phyloP scores from a whole-genome alignment of 2,888 invertebrate species.

The Atethmia centrago region DNA sequence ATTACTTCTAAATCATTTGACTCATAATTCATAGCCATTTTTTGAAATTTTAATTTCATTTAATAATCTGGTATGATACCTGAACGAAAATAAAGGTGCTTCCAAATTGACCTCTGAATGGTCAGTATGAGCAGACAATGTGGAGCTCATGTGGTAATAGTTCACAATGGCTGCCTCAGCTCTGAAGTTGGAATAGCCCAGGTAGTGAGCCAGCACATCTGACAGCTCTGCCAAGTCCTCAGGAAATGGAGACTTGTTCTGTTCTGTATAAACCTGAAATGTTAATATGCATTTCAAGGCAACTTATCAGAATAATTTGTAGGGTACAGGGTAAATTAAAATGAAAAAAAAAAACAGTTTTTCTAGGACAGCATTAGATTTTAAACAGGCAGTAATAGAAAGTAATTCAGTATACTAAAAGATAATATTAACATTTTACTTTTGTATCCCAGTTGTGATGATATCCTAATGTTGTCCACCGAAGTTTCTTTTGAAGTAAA shows the following conservation, averaged over 20 bases:
- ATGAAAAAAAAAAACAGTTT: background rate
- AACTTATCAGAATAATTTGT: background rate
- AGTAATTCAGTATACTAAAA: background rate
- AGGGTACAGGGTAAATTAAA: background rate
- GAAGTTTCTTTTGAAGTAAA: slow-evolving; percentile 88
- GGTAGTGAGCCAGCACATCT: slow-evolving; percentile 90
- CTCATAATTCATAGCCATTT: background rate
- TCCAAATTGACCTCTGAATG: slow-evolving; percentile 96
- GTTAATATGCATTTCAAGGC: background rate
- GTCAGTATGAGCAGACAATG: slow-evolving; percentile 98
- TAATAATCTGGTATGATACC: slow-evolving; percentile 3
- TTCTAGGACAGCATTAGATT: background rate
- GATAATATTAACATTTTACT: slow-evolving; percentile 85
- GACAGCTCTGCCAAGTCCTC: slow-evolving; percentile 92
- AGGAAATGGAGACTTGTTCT: slow-evolving; percentile 93
- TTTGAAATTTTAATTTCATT: background rate
- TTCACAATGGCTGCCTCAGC: slow-evolving; percentile 99
- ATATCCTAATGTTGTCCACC: slow-evolving; percentile 99
- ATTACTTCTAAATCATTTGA: background rate
- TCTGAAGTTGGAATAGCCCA: slow-evolving; percentile 91
- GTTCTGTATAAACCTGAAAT: slow-evolving; percentile 93
- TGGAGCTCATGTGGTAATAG: slow-evolving; percentile 98
- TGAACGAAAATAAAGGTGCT: slow-evolving; percentile 97
- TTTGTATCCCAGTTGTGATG: slow-evolving; percentile 99
- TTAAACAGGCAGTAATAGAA: background rate